Conservation (phyloP, 2,113 vertebrate genomes). For the Micronycteris hirsuta region DNA sequence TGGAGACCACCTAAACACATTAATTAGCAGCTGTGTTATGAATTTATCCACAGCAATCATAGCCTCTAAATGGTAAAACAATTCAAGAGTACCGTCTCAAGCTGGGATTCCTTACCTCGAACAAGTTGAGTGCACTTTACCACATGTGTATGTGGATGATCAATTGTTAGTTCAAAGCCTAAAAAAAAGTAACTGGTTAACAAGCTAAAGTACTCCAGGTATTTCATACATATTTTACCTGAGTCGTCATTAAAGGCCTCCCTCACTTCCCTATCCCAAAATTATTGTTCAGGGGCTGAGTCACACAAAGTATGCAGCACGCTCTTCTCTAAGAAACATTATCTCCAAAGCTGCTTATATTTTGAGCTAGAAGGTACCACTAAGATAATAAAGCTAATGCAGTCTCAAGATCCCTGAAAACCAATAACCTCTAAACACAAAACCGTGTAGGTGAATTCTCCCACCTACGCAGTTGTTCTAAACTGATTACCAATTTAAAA, state of each 20-base stretch:
- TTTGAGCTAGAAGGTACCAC: background rate
- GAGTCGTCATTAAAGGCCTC: background rate
- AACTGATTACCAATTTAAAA: slow-evolving; percentile 26
- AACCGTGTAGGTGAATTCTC: background rate
- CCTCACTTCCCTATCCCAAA: slow-evolving; percentile 43
- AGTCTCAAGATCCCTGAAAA: slow-evolving; percentile 57
- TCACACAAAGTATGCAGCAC: background rate
- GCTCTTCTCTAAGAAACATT: slow-evolving; percentile 16
- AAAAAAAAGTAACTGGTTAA: slow-evolving; percentile 63
- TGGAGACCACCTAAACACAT: background rate
- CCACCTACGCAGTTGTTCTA: background rate
- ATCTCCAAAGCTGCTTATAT: slow-evolving; percentile 45
- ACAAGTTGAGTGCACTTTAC: slow-evolving; percentile 98
- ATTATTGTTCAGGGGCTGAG: background rate
- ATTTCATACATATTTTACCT: slow-evolving; percentile 40
- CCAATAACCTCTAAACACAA: slow-evolving; percentile 50
- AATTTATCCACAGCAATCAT: background rate
- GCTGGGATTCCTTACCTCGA: slow-evolving; percentile 87
- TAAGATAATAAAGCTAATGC: slow-evolving; percentile 39
- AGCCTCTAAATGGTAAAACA: slow-evolving; percentile 26
- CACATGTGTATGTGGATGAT: slow-evolving; percentile 97
- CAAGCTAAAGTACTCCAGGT: slow-evolving; percentile 15
- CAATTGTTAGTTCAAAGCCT: slow-evolving; percentile 99
- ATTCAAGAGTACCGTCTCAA: background rate
- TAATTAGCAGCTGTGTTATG: background rate